Base-by-base conservation (phyloP, 2,113 vertebrate species). In the Gymnarchus niloticus region DNA sequence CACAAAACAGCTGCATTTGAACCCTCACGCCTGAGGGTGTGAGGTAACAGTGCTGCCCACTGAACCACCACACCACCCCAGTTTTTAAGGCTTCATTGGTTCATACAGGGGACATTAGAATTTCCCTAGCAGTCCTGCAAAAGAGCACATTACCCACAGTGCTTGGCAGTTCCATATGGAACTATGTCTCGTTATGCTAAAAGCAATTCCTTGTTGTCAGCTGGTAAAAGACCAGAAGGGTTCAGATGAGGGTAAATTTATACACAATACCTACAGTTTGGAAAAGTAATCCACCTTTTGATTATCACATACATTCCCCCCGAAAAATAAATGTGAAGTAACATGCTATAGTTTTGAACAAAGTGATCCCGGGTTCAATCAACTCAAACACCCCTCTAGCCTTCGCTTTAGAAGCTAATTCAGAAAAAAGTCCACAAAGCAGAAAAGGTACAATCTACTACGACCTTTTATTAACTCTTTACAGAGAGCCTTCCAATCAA, bases 331-430 rank as follows among this genome's bases (percentile, higher is more conserved):
- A 83, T 83, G 56, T 83, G 56, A 44, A 59, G 56, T 41, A 83
- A 83, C 56, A 59, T 57, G 54, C 37, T 25, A n/a, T 57, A 83
- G 82, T 57, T 59, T 48, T 59, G 54, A 83, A 83, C 17, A 57
- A 9, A 83, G 57, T 41, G 44, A 56, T 83, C 82, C 28, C 65
- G 57, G 56, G 33, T 59, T 65, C 57, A 65, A 59, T 84, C 57
- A 59, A n/a, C 44, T 25, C 23, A 37, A 44, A 44, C 76, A 21
- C 48, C 37, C 48, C 41, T 87, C 78, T 86, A 83, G 81, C 78
- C 44, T 87, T 77, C 91, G 87, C 37, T 69, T 77, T 86, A 90
- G 85, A 88, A 81, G 86, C 83, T 86, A 88, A 90, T 73, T 73
- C 65, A 73, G 65, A 41, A 73, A 73, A 69, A 37, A 65, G 6